These are phyloP conservation scores for Pristionchus maxplancki DNA, from an alignment of 2,888 invertebrate species.

Conservation along the genomic window DNA sequence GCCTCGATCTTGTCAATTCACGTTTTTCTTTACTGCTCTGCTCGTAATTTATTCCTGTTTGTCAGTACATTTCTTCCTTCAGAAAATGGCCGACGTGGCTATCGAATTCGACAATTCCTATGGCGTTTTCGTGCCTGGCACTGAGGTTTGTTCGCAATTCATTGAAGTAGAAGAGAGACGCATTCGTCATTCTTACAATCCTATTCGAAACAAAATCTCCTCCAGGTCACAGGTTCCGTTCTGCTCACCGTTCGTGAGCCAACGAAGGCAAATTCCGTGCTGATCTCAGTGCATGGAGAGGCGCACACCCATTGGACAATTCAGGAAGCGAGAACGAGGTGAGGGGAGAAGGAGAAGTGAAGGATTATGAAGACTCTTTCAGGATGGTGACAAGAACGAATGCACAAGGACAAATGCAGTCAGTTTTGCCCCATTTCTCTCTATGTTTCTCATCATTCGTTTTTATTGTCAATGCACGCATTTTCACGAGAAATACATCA, in stretches of 20 bases:
- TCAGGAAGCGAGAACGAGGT: conserved; percentile 34
- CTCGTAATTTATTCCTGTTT: neutral
- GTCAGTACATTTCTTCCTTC: neutral
- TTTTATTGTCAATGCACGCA: too few species aligned
- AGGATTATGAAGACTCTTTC: neutral
- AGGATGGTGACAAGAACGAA: conserved; percentile 1
- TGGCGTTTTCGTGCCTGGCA: conserved; percentile 51
- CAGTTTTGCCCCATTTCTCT: neutral
- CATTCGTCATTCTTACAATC: neutral
- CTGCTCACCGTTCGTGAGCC: neutral
- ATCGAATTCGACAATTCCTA: conserved; percentile 49
- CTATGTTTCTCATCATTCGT: neutral
- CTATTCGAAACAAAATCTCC: neutral
- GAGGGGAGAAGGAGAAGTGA: neutral
- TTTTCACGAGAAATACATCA: too few species aligned
- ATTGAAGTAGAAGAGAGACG: neutral
- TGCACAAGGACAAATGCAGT: conserved; percentile 1
- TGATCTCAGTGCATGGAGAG: conserved; percentile 49
- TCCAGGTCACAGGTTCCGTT: conserved; percentile 12
- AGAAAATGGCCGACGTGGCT: conserved; percentile 27
- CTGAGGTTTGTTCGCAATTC: conserved; percentile 1
- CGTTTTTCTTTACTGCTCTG: neutral
- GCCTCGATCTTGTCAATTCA: neutral
- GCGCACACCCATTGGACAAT: conserved; percentile 47
- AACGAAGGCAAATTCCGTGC: conserved; percentile 30